These are phyloP conservation scores for Hoplodrina ambigua DNA, from an alignment of 2,888 invertebrate species.

Conservation along the genomic window DNA sequence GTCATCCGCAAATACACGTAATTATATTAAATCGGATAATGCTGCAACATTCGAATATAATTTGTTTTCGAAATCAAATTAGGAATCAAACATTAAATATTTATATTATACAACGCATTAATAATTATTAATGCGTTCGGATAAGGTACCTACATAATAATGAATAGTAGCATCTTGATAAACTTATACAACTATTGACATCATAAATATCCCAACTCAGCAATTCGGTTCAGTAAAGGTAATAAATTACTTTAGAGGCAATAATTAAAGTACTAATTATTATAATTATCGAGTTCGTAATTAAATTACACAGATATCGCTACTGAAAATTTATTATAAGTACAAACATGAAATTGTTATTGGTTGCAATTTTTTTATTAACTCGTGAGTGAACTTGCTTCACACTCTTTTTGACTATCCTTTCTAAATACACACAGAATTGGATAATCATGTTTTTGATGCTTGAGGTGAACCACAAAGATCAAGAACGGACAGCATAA, in stretches of 20 bases:
- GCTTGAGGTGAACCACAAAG: too few species aligned
- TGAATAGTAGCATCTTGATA: not conserved
- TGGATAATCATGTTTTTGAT: too few species aligned
- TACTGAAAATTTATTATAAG: constrained; percentile 10
- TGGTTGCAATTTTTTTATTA: not conserved
- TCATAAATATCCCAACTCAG: constrained; percentile 4
- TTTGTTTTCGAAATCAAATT: constrained; percentile 5
- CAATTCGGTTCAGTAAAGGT: not conserved
- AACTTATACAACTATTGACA: not conserved
- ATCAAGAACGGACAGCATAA: too few species aligned
- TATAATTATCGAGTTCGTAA: not conserved
- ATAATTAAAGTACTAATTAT: constrained; percentile 22
- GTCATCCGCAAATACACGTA: not conserved
- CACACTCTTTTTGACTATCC: not conserved
- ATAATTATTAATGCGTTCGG: too few species aligned
- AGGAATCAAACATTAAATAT: not conserved
- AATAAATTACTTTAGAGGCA: constrained; percentile 20
- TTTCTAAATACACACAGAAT: too few species aligned
- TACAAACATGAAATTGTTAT: not conserved
- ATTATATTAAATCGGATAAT: not conserved
- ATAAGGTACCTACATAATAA: too few species aligned
- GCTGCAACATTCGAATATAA: constrained; percentile 7
- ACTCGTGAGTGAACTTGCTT: not conserved
- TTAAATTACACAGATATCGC: constrained; percentile 20
- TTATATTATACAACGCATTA: too few species aligned